Evolutionary conservation across 1,140 invertebrate species (phyloP), one percentile per base, ranked within the genome.

Genomic region (Chironomus striatipennis): DNA sequence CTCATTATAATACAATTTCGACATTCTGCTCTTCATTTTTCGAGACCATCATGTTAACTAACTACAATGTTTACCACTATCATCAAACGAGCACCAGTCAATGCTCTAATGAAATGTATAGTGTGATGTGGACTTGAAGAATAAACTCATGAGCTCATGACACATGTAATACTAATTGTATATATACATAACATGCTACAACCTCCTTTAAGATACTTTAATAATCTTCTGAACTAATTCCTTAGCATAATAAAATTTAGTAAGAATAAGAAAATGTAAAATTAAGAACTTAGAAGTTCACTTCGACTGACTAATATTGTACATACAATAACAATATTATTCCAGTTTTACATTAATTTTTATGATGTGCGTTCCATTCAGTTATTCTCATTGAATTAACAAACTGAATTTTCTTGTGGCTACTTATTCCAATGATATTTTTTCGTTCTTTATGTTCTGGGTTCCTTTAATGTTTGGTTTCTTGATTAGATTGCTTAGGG

Each of bases 401-500:
- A 2, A 34, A 34, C 24, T 2, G 24, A 2, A 5, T 15, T 57
- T 57, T 57, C 47, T 10, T 57, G 47, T 57, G 47, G 47, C 47
- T 57, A 57, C 12, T 34, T 34, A 34, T n/a, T n/a, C 15, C 47
- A 57, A 57, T 57, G 47, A 57, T 57, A 57, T 57, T 57, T 47
- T 47, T 57, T 57, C 47, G 12, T 57, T 57, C 12, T 57, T 12
- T n/a, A 57, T n/a, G 12, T 57, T 47, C 10, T 47, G 9, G 9
- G 15, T 47, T 57, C 47, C 47, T 57, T 57, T 57, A 70, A 20
- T 70, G 65, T 70, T 70, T 70, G 65, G 65, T 70, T 70, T 70
- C 15, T 70, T 70, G 65, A 70, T 70, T 70, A 70, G 65, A 57
- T 70, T 18, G 65, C 65, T 70, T 70, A 70, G 17, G 65, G 65